Evolutionary conservation across 2,888 invertebrate genomes (phyloP).

Genomic region (Helicoverpa assulta): DNA sequence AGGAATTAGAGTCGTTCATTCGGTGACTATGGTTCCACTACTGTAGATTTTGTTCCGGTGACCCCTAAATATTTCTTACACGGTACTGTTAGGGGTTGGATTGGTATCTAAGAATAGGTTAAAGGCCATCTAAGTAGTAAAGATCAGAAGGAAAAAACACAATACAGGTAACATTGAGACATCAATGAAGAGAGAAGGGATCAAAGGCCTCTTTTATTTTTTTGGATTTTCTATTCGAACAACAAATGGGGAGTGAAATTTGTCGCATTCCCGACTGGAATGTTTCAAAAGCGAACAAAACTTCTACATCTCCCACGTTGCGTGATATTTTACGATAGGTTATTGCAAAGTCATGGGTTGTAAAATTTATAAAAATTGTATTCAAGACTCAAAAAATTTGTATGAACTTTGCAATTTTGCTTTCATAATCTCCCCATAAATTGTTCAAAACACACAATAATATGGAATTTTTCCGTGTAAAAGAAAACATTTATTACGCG

Average conservation of each 20-base stretch:
- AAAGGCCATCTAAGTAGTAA: slow-evolving; percentile 76
- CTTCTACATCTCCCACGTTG: background rate
- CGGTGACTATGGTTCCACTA: slow-evolving; percentile 76
- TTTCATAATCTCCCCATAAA: slow-evolving; percentile 71
- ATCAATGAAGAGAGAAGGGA: slow-evolving; percentile 81
- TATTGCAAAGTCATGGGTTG: background rate
- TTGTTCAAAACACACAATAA: slow-evolving; percentile 75
- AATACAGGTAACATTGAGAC: slow-evolving; percentile 85
- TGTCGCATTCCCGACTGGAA: background rate
- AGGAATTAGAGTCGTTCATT: slow-evolving; percentile 81
- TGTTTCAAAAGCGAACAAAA: background rate
- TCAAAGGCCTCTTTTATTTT: slow-evolving; percentile 72
- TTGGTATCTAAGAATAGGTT: slow-evolving; percentile 79
- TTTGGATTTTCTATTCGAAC: slow-evolving; percentile 71
- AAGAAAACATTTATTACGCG: slow-evolving; percentile 90
- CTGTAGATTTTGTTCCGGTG: slow-evolving; percentile 78
- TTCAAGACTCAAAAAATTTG: slow-evolving; percentile 6
- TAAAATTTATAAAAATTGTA: slow-evolving; percentile 20
- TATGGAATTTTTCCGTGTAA: slow-evolving; percentile 79
- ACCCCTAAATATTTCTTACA: slow-evolving; percentile 78
- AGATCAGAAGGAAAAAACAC: slow-evolving; percentile 80
- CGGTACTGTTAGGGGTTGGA: slow-evolving; percentile 64
- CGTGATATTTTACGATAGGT: slow-evolving; percentile 14
- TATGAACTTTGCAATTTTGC: slow-evolving; percentile 30
- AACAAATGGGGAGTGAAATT: slow-evolving; percentile 70